Percentiles rank a stretch among this genome's conserved stretches.
Evolutionary conservation across 2,888 invertebrate genomes (phyloP).

Genomic region (Melieria picta): DNA sequence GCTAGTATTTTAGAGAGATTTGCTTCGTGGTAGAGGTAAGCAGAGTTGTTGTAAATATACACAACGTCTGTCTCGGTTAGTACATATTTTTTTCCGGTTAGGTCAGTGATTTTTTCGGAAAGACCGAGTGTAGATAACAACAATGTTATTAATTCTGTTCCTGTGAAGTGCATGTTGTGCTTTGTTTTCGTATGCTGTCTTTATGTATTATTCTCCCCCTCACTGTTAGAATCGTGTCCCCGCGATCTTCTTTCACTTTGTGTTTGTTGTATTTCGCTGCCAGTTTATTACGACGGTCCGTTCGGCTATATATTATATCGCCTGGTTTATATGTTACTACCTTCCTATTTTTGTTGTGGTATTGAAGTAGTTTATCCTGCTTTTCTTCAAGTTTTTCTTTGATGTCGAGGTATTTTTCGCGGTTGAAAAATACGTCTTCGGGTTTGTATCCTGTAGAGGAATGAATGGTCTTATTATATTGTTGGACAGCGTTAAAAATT

Average conservation of each 20-base stretch:
- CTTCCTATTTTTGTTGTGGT: conserved; percentile 2
- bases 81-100: conserved; percentile 29
- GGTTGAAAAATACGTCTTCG: conserved; percentile 5
- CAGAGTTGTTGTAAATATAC: conserved; percentile 21
- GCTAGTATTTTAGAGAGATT: conserved; percentile 21
- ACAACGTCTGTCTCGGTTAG: conserved; percentile 21
- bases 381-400: background rate
- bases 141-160: background rate
- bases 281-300: conserved; percentile 4
- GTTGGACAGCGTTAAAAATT: conserved; percentile 14
- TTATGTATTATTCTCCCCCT: conserved; percentile 1
- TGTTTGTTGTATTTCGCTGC: background rate
- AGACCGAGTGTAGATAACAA: conserved; percentile 1
- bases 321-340: conserved; percentile 10
- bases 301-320: conserved; percentile 23
- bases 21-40: conserved; percentile 26
- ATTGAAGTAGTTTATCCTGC: background rate
- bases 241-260: conserved; percentile 9
- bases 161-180: conserved; percentile 9
- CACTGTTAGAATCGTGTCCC: conserved; percentile 19
- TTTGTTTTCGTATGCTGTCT: conserved; percentile 20
- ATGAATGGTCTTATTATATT: conserved; percentile 7
- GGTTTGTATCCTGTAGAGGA: conserved; percentile 5
- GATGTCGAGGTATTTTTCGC: conserved; percentile 7
- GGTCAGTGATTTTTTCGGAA: conserved; percentile 18